These are phyloP conservation scores for Platycercus adscitus DNA, from an alignment of 2,113 vertebrate species.

Conservation along the genomic window DNA sequence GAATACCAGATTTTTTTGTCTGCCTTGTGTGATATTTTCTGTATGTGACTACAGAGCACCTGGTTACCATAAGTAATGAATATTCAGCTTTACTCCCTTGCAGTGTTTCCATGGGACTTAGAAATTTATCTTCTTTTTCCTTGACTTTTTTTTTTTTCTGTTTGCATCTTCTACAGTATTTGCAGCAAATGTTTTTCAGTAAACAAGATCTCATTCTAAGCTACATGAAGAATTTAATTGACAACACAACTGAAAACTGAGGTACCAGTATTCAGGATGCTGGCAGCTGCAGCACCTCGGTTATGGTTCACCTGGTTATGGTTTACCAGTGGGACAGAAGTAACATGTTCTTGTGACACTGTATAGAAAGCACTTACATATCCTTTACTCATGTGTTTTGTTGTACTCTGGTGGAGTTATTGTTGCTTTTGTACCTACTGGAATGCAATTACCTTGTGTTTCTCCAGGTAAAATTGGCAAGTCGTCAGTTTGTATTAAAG, in stretches of 20 bases:
- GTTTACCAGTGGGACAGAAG: not conserved
- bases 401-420: not conserved
- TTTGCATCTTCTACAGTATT: not conserved
- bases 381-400: not conserved
- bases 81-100: not conserved
- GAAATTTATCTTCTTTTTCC: not conserved
- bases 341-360: not conserved
- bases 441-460: constrained; percentile 7
- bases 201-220: not conserved
- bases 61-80: not conserved
- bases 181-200: rapidly evolving
- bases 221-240: not conserved
- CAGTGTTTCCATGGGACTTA: not conserved
- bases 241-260: not conserved
- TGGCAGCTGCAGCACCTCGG: not conserved
- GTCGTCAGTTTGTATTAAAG: not conserved
- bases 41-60: not conserved
- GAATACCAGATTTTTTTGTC: not conserved
- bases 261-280: not conserved
- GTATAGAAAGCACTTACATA: not conserved
- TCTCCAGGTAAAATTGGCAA: not conserved
- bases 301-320: not conserved
- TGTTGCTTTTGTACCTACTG: not conserved
- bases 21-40: not conserved
- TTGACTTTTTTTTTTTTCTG: not conserved